Conservation (phyloP, 2,797 vertebrate species). For the Knipowitschia caucasica region DNA sequence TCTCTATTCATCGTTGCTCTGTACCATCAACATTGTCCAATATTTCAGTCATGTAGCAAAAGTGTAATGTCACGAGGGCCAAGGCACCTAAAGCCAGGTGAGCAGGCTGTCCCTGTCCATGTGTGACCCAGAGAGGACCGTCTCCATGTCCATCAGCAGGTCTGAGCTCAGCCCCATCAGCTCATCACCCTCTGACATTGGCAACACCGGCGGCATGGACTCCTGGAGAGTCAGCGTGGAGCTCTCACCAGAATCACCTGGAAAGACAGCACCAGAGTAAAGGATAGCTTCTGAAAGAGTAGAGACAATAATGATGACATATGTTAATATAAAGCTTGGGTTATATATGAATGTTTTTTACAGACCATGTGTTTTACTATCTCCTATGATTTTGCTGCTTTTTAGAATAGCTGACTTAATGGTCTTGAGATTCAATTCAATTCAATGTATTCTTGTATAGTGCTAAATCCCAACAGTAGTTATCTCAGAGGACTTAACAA, state of each 20-base stretch:
- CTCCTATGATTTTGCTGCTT: too few species aligned
- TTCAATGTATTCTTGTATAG: too few species aligned
- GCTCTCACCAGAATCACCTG: slow-evolving; percentile 85
- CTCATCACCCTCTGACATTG: slow-evolving; percentile 90
- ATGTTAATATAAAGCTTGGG: too few species aligned
- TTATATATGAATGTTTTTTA: too few species aligned
- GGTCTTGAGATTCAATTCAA: too few species aligned
- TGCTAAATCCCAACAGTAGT: too few species aligned
- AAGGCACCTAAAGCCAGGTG: slow-evolving; percentile 90
- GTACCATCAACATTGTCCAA: slow-evolving; percentile 54
- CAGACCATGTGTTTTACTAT: too few species aligned
- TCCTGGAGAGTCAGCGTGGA: slow-evolving; percentile 85
- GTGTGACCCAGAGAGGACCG: slow-evolving; percentile 90
- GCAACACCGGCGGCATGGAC: slow-evolving; percentile 68
- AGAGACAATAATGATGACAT: neutral
- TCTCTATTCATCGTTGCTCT: slow-evolving; percentile 37
- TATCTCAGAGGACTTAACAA: too few species aligned
- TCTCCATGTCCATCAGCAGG: slow-evolving; percentile 96
- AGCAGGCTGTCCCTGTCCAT: slow-evolving; percentile 96
- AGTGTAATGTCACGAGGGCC: slow-evolving; percentile 24
- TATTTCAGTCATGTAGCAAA: slow-evolving; percentile 43
- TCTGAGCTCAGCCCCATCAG: slow-evolving; percentile 93
- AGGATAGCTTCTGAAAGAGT: neutral
- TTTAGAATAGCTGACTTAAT: too few species aligned
- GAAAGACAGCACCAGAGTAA: neutral